Evolutionary conservation across 1,140 invertebrate species (phyloP).

Genomic region (Bombus waltoni): DNA sequence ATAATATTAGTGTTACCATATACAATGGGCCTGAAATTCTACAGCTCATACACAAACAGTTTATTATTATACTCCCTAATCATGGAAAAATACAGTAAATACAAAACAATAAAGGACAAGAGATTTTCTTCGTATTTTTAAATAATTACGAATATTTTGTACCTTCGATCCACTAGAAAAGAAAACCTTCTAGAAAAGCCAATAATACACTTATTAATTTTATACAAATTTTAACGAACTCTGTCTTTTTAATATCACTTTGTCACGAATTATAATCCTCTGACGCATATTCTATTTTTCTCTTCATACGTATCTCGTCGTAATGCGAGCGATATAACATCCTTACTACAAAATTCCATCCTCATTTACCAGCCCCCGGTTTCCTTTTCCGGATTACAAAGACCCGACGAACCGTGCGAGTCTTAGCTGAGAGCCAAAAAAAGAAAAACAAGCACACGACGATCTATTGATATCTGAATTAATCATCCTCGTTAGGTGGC

Average conservation of each 20-base stretch:
- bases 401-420: background rate
- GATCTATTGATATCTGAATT: constrained; percentile 77
- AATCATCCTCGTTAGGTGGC: constrained; percentile 70
- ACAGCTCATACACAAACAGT: no score
- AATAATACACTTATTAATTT: background rate
- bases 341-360: background rate
- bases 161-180: background rate
- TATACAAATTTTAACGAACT: background rate
- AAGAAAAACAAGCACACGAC: background rate
- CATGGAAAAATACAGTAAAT: no score
- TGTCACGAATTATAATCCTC: background rate
- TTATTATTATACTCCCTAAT: no score
- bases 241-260: background rate
- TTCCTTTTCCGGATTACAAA: background rate
- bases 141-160: no score
- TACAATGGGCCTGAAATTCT: no score
- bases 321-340: background rate
- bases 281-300: no score
- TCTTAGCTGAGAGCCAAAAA: background rate
- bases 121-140: no score
- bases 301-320: no score
- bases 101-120: no score
- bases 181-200: background rate
- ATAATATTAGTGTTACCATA: no score
- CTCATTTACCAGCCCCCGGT: background rate